phyloP scores from a whole-genome alignment of 2,797 vertebrate species.

The Odontamblyopus rebecca region DNA sequence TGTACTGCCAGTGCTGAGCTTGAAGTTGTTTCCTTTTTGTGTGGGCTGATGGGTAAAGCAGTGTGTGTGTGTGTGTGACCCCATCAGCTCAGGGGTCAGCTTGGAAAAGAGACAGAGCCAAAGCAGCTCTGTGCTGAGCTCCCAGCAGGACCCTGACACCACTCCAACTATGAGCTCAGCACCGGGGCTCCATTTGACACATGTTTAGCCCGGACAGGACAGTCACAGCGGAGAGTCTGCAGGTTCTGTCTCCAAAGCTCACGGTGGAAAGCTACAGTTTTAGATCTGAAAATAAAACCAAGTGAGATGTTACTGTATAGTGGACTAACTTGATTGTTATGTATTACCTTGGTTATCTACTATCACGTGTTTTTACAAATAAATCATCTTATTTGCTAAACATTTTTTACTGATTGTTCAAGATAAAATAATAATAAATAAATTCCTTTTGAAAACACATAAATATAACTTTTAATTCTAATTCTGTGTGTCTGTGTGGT shows the following conservation, averaged over 20 bases:
- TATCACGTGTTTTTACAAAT: neutral
- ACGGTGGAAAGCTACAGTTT: neutral
- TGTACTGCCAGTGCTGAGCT: constrained; percentile 5
- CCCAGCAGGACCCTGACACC: constrained; percentile 43
- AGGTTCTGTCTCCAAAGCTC: constrained; percentile 13
- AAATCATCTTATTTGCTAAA: too few relatives aligned
- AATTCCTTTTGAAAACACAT: too few relatives aligned
- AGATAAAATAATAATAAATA: too few relatives aligned
- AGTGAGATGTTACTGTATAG: neutral
- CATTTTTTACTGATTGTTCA: too few relatives aligned
- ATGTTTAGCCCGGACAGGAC: constrained; percentile 24
- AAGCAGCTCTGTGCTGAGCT: constrained; percentile 34
- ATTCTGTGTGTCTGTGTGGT: too few relatives aligned
- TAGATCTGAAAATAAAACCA: neutral
- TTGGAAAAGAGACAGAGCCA: constrained; percentile 35
- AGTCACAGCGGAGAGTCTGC: constrained; percentile 10
- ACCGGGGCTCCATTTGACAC: constrained; percentile 19
- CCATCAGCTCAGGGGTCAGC: constrained; percentile 37
- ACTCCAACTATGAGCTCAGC: constrained; percentile 35
- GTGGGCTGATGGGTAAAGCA: constrained; percentile 1
- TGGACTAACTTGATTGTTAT: neutral
- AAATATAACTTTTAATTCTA: too few relatives aligned
- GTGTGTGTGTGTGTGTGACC: constrained; percentile 24
- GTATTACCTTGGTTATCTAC: neutral
- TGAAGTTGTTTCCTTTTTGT: constrained; percentile 16